A percentile compares a stretch with the other conserved stretches of the same genome.
Conservation (phyloP, 2,113 vertebrate species). For the Xiphorhynchus elegans region DNA sequence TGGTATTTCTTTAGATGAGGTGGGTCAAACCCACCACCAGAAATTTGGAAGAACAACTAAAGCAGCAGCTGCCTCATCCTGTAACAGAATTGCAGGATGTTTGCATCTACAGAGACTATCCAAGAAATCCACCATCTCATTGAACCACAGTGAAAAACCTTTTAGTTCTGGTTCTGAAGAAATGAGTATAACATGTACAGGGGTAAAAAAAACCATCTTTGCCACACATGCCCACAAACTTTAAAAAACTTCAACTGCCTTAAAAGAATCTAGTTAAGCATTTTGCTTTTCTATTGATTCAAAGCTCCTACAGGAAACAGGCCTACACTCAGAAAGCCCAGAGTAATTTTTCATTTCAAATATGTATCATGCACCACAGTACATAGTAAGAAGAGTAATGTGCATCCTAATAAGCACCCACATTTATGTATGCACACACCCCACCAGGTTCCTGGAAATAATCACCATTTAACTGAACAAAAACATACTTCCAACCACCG, state of each 20-base stretch:
- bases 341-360: neutral
- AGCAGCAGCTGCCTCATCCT: neutral
- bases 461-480: slow-evolving; percentile 1
- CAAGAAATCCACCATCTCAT: neutral
- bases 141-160: neutral
- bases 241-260: neutral
- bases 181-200: accelerated
- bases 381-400: neutral
- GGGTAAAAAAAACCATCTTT: neutral
- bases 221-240: neutral
- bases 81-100: neutral
- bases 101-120: neutral
- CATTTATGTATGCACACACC: neutral
- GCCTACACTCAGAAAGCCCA: neutral
- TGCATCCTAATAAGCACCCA: neutral
- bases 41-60: neutral
- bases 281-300: neutral
- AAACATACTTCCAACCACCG: slow-evolving; percentile 67
- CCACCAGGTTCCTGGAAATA: neutral
- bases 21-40: neutral
- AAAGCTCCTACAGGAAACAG: accelerated
- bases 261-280: neutral
- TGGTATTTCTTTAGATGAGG: neutral
- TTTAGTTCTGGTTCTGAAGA: neutral
- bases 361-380: accelerated